A percentile compares a stretch with the other conserved stretches of the same genome.
Conservation (phyloP, 2,797 vertebrate species). For the Sus cebifrons region DNA sequence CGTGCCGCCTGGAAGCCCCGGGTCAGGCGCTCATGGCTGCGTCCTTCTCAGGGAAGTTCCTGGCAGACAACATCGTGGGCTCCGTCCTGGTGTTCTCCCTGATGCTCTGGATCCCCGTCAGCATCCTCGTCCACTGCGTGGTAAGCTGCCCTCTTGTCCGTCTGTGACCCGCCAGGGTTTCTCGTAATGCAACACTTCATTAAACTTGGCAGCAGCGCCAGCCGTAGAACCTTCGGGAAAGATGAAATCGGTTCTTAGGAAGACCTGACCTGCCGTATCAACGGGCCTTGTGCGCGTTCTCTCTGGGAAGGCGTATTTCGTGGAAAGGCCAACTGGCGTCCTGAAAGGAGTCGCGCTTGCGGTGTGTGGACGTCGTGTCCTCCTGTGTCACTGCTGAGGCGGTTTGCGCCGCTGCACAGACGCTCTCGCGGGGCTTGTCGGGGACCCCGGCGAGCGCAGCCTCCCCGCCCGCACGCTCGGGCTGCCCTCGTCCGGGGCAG, state of each 20-base stretch:
- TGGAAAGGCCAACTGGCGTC: neutral
- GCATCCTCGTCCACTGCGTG: conserved; percentile 99
- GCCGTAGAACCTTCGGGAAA: neutral
- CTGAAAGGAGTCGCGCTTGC: neutral
- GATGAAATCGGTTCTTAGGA: conserved; percentile 21
- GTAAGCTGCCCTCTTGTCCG: conserved; percentile 89
- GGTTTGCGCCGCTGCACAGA: neutral
- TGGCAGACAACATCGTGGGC: conserved; percentile 99
- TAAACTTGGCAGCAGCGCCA: neutral
- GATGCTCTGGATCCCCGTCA: conserved; percentile 98
- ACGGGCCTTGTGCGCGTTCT: neutral
- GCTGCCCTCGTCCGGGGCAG: no score
- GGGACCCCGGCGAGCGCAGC: no score
- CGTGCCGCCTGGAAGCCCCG: no score
- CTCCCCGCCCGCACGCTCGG: no score
- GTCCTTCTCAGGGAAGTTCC: conserved; percentile 95
- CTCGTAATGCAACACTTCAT: conserved; percentile 27
- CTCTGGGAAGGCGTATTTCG: neutral
- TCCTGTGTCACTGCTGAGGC: neutral
- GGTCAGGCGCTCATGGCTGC: neutral
- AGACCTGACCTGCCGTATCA: neutral
- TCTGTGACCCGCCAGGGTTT: neutral
- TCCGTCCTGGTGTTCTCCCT: conserved; percentile 99
- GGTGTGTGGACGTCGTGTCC: neutral
- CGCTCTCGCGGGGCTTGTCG: neutral